Conservation (phyloP, 30 jellyfish, hydroid and myxozoan species). For the Sanderia malayensis region DNA sequence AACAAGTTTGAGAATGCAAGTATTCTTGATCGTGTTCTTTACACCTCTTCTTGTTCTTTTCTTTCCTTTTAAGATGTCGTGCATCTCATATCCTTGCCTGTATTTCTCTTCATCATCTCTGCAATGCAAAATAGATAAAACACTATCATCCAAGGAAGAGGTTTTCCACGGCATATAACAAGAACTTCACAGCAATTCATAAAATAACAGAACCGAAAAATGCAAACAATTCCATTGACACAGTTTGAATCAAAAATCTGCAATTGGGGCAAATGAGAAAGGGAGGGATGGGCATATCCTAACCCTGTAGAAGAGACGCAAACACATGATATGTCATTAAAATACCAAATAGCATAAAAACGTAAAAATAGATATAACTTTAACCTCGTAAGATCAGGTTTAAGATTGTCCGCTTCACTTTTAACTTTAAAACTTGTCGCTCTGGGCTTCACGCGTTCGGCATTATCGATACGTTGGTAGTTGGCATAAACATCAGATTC, state of each 20-base stretch:
- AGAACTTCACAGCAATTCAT: too few relatives aligned
- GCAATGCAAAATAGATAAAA: neutral
- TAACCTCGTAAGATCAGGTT: conserved; percentile 69
- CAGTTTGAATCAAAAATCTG: too few relatives aligned
- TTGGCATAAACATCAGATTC: conserved; percentile 72
- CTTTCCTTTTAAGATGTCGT: conserved; percentile 33
- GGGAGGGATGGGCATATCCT: too few relatives aligned
- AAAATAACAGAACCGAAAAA: too few relatives aligned
- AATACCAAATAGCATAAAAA: too few relatives aligned
- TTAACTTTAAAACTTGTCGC: conserved; percentile 57
- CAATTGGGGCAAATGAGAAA: too few relatives aligned
- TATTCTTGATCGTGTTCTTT: conserved; percentile 62
- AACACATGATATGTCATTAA: too few relatives aligned
- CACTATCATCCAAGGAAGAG: neutral
- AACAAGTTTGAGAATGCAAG: conserved; percentile 84
- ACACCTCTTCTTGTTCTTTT: conserved; percentile 79
- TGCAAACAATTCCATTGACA: too few relatives aligned
- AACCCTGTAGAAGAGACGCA: too few relatives aligned
- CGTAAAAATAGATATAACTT: too few relatives aligned
- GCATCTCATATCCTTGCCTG: conserved; percentile 44
- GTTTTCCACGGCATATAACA: too few relatives aligned
- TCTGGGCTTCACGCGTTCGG: conserved; percentile 34
- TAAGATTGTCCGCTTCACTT: conserved; percentile 34
- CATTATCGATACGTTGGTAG: conserved; percentile 50
- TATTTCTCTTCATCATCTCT: conserved; percentile 57